Conservation (phyloP, 92 coral and sea anemone genomes). For the Chrysogorgia sp. region DNA sequence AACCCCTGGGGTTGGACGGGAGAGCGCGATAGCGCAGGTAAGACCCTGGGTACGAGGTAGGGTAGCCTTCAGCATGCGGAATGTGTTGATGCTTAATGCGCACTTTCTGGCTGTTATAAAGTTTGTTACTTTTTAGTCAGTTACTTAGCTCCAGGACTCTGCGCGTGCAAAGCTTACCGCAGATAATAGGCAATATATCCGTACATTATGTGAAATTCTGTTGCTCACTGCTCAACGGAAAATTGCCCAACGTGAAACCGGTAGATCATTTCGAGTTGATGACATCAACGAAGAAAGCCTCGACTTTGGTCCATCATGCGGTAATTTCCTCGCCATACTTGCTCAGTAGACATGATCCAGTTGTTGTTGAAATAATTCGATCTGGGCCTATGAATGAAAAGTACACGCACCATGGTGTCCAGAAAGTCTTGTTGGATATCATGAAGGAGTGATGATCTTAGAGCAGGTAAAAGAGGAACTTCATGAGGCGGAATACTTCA, state of each 20-base stretch:
- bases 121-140: constrained; percentile 17
- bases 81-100: constrained; percentile 21
- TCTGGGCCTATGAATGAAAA: constrained; percentile 21
- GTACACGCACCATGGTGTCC: constrained; percentile 10
- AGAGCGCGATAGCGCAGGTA: no score
- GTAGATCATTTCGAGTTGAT: constrained; percentile 23
- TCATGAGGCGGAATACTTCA: constrained; percentile 8
- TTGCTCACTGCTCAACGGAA: constrained; percentile 14
- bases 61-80: no score
- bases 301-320: constrained; percentile 23
- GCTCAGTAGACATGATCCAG: constrained; percentile 14
- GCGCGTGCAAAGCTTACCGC: constrained; percentile 1
- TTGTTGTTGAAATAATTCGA: no score
- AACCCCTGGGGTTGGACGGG: no score
- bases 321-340: constrained; percentile 33
- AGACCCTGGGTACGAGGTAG: no score
- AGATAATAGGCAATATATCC: constrained; percentile 17
- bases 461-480: no score
- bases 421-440: constrained; percentile 25
- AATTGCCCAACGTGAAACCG: constrained; percentile 11
- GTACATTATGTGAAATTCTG: constrained; percentile 21
- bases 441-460: no score
- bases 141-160: constrained; percentile 23
- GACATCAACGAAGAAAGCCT: background rate
- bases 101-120: constrained; percentile 22